Conservation (phyloP, 2,113 vertebrate genomes). For the Callocephalon fimbriatum region DNA sequence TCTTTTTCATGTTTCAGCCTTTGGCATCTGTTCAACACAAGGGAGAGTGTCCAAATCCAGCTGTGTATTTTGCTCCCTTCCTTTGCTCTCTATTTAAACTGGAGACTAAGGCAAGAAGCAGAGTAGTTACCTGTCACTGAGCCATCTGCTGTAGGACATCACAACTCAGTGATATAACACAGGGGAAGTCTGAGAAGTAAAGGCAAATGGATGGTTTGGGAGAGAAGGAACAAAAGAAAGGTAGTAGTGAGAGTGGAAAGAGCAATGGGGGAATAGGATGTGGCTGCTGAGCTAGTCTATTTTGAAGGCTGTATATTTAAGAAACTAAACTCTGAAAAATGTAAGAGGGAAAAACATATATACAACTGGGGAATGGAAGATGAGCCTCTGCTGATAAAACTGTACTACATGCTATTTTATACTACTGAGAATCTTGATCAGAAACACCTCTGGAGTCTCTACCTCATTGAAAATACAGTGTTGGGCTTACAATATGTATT, state of each 20-base stretch:
- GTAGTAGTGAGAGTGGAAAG: neutral
- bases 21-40: neutral
- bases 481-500: neutral
- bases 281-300: neutral
- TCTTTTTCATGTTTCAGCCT: neutral
- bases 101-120: neutral
- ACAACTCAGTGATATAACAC: accelerated
- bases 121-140: neutral
- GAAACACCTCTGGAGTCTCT: neutral
- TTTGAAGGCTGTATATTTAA: neutral
- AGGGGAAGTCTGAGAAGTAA: neutral
- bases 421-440: neutral
- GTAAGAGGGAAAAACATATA: neutral
- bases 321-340: neutral
- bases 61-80: neutral
- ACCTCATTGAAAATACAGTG: neutral
- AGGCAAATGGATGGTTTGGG: neutral
- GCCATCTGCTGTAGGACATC: neutral
- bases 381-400: neutral
- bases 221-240: neutral
- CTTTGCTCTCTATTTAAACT: neutral
- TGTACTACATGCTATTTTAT: neutral
- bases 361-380: neutral
- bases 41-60: neutral
- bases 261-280: neutral